These are phyloP conservation scores for Micrasema minimum DNA, from an alignment of 1,140 invertebrate genomes.

Conservation along the genomic window DNA sequence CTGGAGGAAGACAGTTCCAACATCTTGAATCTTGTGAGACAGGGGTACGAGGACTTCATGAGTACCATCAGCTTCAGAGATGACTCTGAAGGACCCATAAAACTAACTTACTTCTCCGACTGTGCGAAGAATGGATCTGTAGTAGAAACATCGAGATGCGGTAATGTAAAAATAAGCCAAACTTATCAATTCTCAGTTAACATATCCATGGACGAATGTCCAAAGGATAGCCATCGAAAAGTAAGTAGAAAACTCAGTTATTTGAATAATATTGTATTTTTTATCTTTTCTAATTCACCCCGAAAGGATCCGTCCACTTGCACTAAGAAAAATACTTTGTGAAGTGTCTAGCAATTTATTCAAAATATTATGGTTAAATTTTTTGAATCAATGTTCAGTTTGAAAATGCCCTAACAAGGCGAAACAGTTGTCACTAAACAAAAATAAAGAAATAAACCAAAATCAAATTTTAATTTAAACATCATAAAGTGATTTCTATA, in stretches of 20 bases:
- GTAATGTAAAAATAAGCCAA: constrained; percentile 67
- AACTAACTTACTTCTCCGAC: constrained; percentile 68
- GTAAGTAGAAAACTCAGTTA: constrained; percentile 7
- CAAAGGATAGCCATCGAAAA: constrained; percentile 11
- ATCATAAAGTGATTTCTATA: too few relatives aligned
- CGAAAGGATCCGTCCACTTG: too few relatives aligned
- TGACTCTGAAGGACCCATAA: constrained; percentile 63
- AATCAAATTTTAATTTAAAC: too few relatives aligned
- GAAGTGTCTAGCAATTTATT: too few relatives aligned
- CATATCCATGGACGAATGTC: constrained; percentile 59
- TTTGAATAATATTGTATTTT: not conserved
- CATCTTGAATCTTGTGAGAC: constrained; percentile 70
- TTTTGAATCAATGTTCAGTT: too few relatives aligned
- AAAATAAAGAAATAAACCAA: too few relatives aligned
- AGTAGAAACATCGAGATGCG: constrained; percentile 64
- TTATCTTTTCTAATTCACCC: not conserved
- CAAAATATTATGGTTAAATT: too few relatives aligned
- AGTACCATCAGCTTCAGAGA: constrained; percentile 69
- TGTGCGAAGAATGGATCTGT: constrained; percentile 65
- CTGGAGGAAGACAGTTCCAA: constrained; percentile 71
- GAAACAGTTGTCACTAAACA: too few relatives aligned
- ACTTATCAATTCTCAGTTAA: constrained; percentile 69
- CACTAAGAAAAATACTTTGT: too few relatives aligned
- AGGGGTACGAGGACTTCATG: constrained; percentile 69
- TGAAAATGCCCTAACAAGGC: too few relatives aligned